These are phyloP conservation scores for Hypena proboscidalis DNA, from an alignment of 2,888 invertebrate species.

Conservation along the genomic window DNA sequence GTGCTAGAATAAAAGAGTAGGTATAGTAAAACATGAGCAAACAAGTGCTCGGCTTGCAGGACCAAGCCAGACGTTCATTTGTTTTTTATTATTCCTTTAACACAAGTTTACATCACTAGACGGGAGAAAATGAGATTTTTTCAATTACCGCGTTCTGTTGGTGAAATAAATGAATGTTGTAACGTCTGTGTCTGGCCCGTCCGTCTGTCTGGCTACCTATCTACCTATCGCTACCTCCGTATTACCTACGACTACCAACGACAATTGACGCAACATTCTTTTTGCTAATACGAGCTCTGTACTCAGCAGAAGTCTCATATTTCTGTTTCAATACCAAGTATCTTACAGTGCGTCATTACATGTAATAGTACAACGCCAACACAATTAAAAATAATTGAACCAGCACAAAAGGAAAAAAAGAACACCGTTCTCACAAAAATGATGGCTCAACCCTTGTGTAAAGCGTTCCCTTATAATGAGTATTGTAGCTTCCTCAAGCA, in stretches of 20 bases:
- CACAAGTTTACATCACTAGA: slow-evolving; percentile 64
- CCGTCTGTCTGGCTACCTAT: slow-evolving; percentile 21
- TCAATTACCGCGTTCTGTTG: slow-evolving; percentile 67
- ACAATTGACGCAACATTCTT: slow-evolving; percentile 54
- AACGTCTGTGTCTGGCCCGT: slow-evolving; percentile 37
- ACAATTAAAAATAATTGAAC: slow-evolving; percentile 39
- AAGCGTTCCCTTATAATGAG: slow-evolving; percentile 35
- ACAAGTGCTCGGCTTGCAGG: slow-evolving; percentile 30
- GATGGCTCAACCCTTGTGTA: slow-evolving; percentile 31
- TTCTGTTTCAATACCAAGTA: slow-evolving; percentile 28
- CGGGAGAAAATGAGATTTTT: slow-evolving; percentile 71
- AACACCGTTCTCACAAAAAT: slow-evolving; percentile 34
- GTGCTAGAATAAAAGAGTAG: slow-evolving; percentile 24
- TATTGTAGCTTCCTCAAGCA: slow-evolving; percentile 32
- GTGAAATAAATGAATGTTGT: slow-evolving; percentile 63
- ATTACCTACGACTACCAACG: slow-evolving; percentile 49
- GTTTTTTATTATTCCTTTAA: slow-evolving; percentile 48
- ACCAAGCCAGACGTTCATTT: slow-evolving; percentile 44
- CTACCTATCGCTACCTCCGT: slow-evolving; percentile 33
- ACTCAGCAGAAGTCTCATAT: slow-evolving; percentile 17
- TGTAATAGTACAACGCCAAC: slow-evolving; percentile 25
- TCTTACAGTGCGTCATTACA: slow-evolving; percentile 6
- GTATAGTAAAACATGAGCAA: slow-evolving; percentile 28
- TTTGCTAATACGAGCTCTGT: slow-evolving; percentile 46
- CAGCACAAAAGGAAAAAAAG: slow-evolving; percentile 24